These are phyloP conservation scores for Teinopalpus imperialis DNA, from an alignment of 2,888 invertebrate genomes.

Conservation along the genomic window DNA sequence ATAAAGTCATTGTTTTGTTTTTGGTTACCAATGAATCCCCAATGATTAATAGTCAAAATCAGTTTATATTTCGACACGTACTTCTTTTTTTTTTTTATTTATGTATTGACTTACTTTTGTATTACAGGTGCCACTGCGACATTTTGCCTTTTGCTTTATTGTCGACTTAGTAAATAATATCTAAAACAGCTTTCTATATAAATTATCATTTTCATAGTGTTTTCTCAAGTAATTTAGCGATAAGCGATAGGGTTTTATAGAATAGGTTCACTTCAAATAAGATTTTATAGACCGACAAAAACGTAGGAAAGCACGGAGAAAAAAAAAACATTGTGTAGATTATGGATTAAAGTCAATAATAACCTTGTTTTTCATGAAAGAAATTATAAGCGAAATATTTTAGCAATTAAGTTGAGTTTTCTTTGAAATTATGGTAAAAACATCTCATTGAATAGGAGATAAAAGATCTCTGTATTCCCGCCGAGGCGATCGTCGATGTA, in stretches of 20 bases:
- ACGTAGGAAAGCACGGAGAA: background rate
- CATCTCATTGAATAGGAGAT: slow-evolving; percentile 64
- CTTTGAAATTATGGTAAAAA: slow-evolving; percentile 60
- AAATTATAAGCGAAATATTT: slow-evolving; percentile 40
- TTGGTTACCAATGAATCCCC: too few relatives aligned
- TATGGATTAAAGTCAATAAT: slow-evolving; percentile 30
- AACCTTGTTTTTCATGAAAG: slow-evolving; percentile 29
- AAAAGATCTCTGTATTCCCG: slow-evolving; percentile 61
- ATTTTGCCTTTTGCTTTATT: too few relatives aligned
- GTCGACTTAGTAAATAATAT: too few relatives aligned
- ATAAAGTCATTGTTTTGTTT: too few relatives aligned
- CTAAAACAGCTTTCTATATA: background rate
- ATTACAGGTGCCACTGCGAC: too few relatives aligned
- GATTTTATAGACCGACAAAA: background rate
- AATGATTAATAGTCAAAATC: too few relatives aligned
- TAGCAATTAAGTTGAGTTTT: slow-evolving; percentile 68
- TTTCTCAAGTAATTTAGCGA: slow-evolving; percentile 6
- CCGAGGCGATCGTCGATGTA: slow-evolving; percentile 59
- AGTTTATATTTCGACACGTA: too few relatives aligned
- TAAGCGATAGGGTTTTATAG: background rate
- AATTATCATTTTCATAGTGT: slow-evolving; percentile 9
- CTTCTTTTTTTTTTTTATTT: too few relatives aligned
- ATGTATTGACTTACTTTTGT: too few relatives aligned
- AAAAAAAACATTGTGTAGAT: slow-evolving; percentile 5
- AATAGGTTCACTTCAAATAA: background rate